Conservation (phyloP, 2,888 invertebrate genomes). For the Meandrusa payeni region DNA sequence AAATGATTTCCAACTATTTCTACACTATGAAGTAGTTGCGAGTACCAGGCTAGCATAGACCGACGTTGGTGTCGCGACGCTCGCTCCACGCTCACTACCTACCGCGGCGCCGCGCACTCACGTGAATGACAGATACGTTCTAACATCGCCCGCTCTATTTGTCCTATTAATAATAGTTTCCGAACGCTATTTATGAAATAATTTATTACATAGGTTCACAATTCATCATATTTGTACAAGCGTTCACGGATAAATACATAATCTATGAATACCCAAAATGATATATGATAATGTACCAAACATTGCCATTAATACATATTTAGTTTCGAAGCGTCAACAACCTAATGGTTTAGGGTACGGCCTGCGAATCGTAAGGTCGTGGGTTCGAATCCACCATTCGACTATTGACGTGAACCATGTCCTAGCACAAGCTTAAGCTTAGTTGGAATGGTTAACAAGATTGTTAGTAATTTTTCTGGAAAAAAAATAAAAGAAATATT, state of each 20-base stretch:
- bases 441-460: too few relatives aligned
- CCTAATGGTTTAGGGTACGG: too few relatives aligned
- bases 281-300: not conserved
- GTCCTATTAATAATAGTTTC: slow-evolving; percentile 28
- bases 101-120: slow-evolving; percentile 16
- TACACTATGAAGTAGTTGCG: slow-evolving; percentile 32
- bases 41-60: slow-evolving; percentile 35
- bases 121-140: slow-evolving; percentile 24
- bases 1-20: slow-evolving; percentile 33
- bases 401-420: too few relatives aligned
- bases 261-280: slow-evolving; percentile 1
- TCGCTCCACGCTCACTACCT: slow-evolving; percentile 18
- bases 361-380: too few relatives aligned
- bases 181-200: slow-evolving; percentile 22
- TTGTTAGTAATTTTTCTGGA: too few relatives aligned
- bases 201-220: slow-evolving; percentile 20
- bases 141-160: slow-evolving; percentile 23
- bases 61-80: slow-evolving; percentile 13
- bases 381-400: too few relatives aligned
- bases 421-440: too few relatives aligned
- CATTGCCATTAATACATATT: too few relatives aligned
- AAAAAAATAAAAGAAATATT: too few relatives aligned
- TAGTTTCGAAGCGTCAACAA: too few relatives aligned
- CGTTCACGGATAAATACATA: slow-evolving; percentile 12
- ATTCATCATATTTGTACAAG: slow-evolving; percentile 20